These are phyloP conservation scores for Monomorium pharaonis DNA, from an alignment of 1,140 invertebrate genomes.

Conservation along the genomic window DNA sequence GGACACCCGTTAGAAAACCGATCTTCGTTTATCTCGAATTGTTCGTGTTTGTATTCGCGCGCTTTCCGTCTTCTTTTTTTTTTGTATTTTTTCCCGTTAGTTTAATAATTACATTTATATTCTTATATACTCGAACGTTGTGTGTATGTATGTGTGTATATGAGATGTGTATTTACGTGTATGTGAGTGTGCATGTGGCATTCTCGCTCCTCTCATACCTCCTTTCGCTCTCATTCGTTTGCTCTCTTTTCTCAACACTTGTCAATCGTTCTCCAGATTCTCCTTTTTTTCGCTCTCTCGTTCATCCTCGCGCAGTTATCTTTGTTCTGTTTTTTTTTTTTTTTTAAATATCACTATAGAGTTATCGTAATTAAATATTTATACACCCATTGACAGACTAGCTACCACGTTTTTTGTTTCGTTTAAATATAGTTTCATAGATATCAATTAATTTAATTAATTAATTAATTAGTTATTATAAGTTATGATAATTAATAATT, in stretches of 20 bases:
- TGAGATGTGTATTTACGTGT: not conserved
- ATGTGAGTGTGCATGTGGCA: constrained; percentile 54
- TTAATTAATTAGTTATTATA: constrained; percentile 83
- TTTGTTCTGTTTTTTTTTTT: constrained; percentile 49
- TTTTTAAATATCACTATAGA: constrained; percentile 74
- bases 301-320: constrained; percentile 25
- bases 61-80: constrained; percentile 14
- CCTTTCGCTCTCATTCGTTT: constrained; percentile 25
- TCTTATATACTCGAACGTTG: constrained; percentile 41
- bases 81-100: constrained; percentile 1
- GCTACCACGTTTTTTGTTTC: constrained; percentile 81
- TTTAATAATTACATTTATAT: constrained; percentile 59
- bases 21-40: constrained; percentile 48
- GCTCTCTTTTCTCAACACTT: not conserved
- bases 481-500: constrained; percentile 84
- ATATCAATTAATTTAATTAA: constrained; percentile 84
- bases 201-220: constrained; percentile 26
- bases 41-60: constrained; percentile 40
- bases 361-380: constrained; percentile 84
- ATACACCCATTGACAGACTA: constrained; percentile 84
- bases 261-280: constrained; percentile 11
- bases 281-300: not conserved
- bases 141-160: not conserved
- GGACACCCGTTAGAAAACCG: constrained; percentile 53
- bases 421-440: constrained; percentile 83